phyloP scores from a whole-genome alignment of 1,140 invertebrate genomes.

The Listronotus bonariensis region DNA sequence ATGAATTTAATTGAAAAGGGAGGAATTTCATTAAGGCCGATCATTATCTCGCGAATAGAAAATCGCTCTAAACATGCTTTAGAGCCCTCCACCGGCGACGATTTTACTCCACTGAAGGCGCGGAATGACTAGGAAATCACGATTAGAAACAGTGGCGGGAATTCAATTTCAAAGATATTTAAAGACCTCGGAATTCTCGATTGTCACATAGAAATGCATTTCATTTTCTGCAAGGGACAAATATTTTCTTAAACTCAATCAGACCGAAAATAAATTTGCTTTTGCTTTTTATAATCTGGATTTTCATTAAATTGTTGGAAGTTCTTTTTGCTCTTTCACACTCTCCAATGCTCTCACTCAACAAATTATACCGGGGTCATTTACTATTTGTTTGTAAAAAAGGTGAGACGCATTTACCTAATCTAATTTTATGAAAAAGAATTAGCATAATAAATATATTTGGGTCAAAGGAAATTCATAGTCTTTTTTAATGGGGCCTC shows the following conservation, averaged over 20 bases:
- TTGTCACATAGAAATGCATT: constrained; percentile 10
- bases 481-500: too few relatives aligned
- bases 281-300: too few relatives aligned
- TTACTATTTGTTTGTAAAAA: too few relatives aligned
- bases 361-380: too few relatives aligned
- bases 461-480: too few relatives aligned
- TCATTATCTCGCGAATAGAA: constrained; percentile 24
- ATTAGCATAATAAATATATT: too few relatives aligned
- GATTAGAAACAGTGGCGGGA: constrained; percentile 17
- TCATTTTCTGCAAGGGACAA: constrained; percentile 6
- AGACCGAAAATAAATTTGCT: too few relatives aligned
- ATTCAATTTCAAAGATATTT: constrained; percentile 19
- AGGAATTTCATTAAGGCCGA: constrained; percentile 32
- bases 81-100: constrained; percentile 3
- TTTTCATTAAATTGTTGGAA: too few relatives aligned
- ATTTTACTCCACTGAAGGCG: constrained; percentile 3
- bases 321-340: too few relatives aligned
- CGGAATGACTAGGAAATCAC: not conserved
- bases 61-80: constrained; percentile 15
- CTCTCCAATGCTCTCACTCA: too few relatives aligned
- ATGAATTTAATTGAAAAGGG: constrained; percentile 33
- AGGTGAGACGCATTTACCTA: too few relatives aligned
- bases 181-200: not conserved
- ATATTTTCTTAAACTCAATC: not conserved
- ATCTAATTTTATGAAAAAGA: too few relatives aligned